phyloP scores from a whole-genome alignment of 2,113 vertebrate species.

The Melanostigma gelatinosum region DNA sequence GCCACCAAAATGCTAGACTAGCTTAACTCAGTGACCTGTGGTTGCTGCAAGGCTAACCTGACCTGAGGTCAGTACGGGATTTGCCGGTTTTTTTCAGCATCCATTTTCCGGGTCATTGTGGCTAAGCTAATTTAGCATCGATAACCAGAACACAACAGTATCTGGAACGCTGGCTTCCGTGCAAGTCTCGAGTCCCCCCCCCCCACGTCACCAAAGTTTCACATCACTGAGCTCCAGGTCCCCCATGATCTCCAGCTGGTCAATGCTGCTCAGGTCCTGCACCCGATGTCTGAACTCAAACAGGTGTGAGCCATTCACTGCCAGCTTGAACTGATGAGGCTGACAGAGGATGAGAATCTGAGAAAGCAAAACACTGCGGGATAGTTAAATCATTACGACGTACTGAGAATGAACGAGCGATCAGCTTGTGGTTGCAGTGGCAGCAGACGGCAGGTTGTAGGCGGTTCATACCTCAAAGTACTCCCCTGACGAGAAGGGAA shows the following conservation, averaged over 20 bases:
- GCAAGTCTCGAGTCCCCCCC: neutral
- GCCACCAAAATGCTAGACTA: constrained; percentile 35
- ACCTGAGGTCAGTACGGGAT: constrained; percentile 4
- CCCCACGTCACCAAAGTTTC: constrained; percentile 84
- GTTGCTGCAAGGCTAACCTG: neutral
- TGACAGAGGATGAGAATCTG: constrained; percentile 94
- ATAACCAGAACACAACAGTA: constrained; percentile 24
- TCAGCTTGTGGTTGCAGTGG: neutral
- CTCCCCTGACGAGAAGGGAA: constrained; percentile 93
- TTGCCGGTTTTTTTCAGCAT: neutral
- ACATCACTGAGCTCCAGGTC: constrained; percentile 89
- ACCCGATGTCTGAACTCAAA: constrained; percentile 93
- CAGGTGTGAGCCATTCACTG: constrained; percentile 90
- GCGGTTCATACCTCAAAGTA: constrained; percentile 92
- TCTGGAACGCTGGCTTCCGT: neutral
- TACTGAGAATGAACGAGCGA: neutral
- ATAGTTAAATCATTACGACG: neutral
- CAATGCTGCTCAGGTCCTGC: constrained; percentile 89
- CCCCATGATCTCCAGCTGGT: constrained; percentile 87
- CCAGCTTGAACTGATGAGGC: constrained; percentile 90
- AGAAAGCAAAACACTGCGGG: neutral
- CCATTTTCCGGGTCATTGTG: constrained; percentile 14
- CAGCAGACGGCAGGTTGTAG: neutral
- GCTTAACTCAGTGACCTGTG: constrained; percentile 34
- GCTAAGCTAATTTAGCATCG: constrained; percentile 52